Conservation (phyloP, 2,797 vertebrate species). For the Sebastes melanostomus region DNA sequence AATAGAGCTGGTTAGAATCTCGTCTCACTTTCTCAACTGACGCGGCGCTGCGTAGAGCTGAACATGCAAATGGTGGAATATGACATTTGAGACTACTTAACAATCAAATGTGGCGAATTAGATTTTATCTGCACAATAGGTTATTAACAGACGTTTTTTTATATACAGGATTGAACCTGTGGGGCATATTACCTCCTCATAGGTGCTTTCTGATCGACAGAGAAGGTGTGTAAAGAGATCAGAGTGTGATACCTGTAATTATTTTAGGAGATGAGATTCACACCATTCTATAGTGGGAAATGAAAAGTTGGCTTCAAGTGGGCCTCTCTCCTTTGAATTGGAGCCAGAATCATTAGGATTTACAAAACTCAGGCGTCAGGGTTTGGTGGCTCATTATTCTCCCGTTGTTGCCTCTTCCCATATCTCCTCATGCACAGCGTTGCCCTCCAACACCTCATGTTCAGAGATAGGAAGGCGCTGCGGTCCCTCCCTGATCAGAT, state of each 20-base stretch:
- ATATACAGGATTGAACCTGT: neutral
- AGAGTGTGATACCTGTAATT: slow-evolving; percentile 60
- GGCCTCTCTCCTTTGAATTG: slow-evolving; percentile 61
- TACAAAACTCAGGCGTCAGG: slow-evolving; percentile 59
- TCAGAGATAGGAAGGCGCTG: slow-evolving; percentile 56
- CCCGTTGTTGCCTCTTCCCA: slow-evolving; percentile 43
- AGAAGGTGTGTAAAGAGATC: slow-evolving; percentile 21
- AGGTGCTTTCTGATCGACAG: slow-evolving; percentile 40
- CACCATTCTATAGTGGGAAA: slow-evolving; percentile 68
- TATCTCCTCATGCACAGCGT: slow-evolving; percentile 56
- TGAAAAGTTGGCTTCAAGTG: slow-evolving; percentile 67
- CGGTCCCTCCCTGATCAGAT: slow-evolving; percentile 52
- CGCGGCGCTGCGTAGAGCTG: neutral
- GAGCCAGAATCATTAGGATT: slow-evolving; percentile 75
- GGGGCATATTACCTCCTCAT: neutral
- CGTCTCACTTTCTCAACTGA: neutral
- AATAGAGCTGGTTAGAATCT: slow-evolving; percentile 16
- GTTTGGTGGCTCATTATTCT: slow-evolving; percentile 71
- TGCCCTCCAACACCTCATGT: slow-evolving; percentile 64
- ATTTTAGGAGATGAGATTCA: slow-evolving; percentile 70
- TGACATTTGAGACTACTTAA: slow-evolving; percentile 25
- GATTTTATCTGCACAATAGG: slow-evolving; percentile 22
- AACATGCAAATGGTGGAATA: slow-evolving; percentile 24
- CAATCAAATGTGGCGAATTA: slow-evolving; percentile 6
- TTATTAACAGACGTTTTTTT: slow-evolving; percentile 6